Evolutionary conservation across 2,888 invertebrate species (phyloP), one percentile per base, ranked within the genome.

Genomic region (Chrysotoxum bicinctum): DNA sequence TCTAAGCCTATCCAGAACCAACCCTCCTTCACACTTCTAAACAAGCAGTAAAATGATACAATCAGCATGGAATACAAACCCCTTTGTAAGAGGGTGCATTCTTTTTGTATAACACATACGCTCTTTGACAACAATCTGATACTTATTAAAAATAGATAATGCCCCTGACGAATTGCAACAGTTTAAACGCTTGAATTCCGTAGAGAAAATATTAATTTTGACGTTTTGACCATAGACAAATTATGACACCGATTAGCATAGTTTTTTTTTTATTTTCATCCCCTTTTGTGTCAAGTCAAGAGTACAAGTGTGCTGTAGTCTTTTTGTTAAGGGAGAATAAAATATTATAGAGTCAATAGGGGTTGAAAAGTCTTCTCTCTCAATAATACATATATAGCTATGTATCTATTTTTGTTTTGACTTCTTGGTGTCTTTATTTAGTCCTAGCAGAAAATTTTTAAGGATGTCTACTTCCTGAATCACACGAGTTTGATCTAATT

Each of bases 121-220:
- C 5, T 14, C 10, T 70, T 10, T 3, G 32, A 16, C 14, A 21
- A 45, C 35, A 14, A 26, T 70, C 14, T 32, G 35, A 21, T 35
- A 58, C 58, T 81, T 81, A 81, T 85, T 85, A 69, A 77, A 81
- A 81, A 69, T 12, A 85, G 72, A 81, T 73, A 69, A 85, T 85
- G 56, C 72, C 85, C 81, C 77, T 77, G 48, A 14, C 80, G 50
- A 81, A 85, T 80, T 30, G 19, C 50, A 43, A 62, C 72, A 80
- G 68, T 76, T 58, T 80, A 74, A 45, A 60, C 75, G 77, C 37
- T 82, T 77, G 54, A 23, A 72, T 72, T 73, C 37, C 12, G 19
- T 56, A 56, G 56, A 52, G 50, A 69, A 85, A 73, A 69, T 85
- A 85, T 81, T 85, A 85, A 77, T 77, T 81, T 58, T 37, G 58